phyloP scores from a whole-genome alignment of 2,113 vertebrate genomes.

The Cavia porcellus region DNA sequence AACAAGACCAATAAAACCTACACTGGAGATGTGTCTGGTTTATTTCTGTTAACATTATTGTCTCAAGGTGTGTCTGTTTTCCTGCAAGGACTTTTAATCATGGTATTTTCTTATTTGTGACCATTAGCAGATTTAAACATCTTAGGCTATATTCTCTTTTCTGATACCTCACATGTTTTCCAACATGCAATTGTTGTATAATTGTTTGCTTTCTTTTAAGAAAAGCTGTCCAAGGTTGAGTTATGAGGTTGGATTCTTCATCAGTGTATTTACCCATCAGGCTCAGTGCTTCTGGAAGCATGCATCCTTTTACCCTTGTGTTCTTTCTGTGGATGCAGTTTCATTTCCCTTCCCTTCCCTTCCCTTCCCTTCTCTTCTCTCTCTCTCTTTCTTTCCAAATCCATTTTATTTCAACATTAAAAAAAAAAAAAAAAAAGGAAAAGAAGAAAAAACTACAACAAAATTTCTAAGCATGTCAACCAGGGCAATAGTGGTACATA shows the following conservation, averaged over 20 bases:
- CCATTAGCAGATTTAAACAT: conserved; percentile 24
- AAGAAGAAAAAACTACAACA: too few species aligned
- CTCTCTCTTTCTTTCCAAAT: too few species aligned
- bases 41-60: not conserved
- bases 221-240: not conserved
- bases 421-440: too few species aligned
- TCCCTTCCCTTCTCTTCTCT: too few species aligned
- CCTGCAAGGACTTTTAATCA: not conserved
- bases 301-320: not conserved
- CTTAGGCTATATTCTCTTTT: not conserved
- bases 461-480: too few species aligned
- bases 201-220: conserved; percentile 6
- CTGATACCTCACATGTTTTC: not conserved
- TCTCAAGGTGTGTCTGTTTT: not conserved
- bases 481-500: too few species aligned
- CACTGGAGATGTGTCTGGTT: not conserved
- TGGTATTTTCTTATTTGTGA: conserved; percentile 37
- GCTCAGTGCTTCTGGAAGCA: not conserved
- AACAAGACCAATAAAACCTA: too few species aligned
- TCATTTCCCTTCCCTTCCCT: not conserved
- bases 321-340: not conserved
- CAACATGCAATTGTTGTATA: not conserved
- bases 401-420: too few species aligned
- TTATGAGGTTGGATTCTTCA: not conserved
- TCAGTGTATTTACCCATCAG: not conserved